Percentiles rank a stretch among this genome's conserved stretches.
Evolutionary conservation across 2,113 vertebrate species (phyloP).

Genomic region (Varanus salvator): DNA sequence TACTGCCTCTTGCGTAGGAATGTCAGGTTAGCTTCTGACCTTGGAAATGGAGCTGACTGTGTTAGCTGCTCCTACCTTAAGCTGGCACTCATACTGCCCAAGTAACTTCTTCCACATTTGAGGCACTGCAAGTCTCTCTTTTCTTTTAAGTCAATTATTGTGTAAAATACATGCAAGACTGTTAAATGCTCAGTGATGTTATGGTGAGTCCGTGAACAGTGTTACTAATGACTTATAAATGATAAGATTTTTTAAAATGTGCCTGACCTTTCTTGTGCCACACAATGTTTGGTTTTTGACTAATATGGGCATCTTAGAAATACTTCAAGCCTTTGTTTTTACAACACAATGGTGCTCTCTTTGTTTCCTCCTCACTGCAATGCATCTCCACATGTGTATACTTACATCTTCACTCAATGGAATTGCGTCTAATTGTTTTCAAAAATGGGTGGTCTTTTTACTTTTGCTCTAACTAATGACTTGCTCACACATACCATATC

Average conservation of each 20-base stretch:
- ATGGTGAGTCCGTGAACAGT: constrained; percentile 76
- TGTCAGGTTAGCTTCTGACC: neutral
- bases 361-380: constrained; percentile 63
- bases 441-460: constrained; percentile 49
- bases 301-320: constrained; percentile 68
- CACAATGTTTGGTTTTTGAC: constrained; percentile 72
- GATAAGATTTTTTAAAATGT: constrained; percentile 68
- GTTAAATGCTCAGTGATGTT: constrained; percentile 73
- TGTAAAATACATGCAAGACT: constrained; percentile 69
- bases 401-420: constrained; percentile 73
- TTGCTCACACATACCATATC: constrained; percentile 52
- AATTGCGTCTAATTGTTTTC: constrained; percentile 61
- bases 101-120: constrained; percentile 70
- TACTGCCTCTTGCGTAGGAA: neutral
- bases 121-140: constrained; percentile 67
- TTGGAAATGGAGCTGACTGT: neutral
- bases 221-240: constrained; percentile 77
- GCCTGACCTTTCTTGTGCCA: constrained; percentile 74
- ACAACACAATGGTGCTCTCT: constrained; percentile 80
- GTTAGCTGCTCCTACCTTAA: neutral
- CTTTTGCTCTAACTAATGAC: constrained; percentile 53
- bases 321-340: constrained; percentile 78
- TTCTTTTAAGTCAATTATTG: constrained; percentile 6
- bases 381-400: constrained; percentile 70
- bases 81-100: constrained; percentile 75